These are phyloP conservation scores for Aradus depressus DNA, from an alignment of 2,888 invertebrate genomes.

Conservation along the genomic window DNA sequence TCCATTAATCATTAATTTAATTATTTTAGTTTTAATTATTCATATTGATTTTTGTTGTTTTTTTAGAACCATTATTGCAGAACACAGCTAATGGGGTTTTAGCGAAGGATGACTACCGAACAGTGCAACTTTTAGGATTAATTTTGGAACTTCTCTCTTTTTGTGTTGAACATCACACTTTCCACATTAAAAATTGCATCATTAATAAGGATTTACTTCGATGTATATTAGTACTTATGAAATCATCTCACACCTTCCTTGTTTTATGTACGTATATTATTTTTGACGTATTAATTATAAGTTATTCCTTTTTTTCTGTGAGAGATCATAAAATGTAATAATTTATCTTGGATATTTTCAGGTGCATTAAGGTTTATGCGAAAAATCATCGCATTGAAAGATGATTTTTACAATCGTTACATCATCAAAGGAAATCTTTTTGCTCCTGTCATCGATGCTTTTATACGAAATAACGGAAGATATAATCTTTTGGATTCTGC, in stretches of 20 bases:
- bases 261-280: constrained; percentile 57
- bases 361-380: constrained; percentile 93
- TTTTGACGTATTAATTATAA: neutral
- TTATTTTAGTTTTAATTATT: neutral
- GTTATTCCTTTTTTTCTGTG: neutral
- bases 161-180: constrained; percentile 98
- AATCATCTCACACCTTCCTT: constrained; percentile 93
- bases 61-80: constrained; percentile 75
- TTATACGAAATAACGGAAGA: constrained; percentile 90
- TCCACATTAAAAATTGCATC: constrained; percentile 96
- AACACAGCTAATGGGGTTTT: constrained; percentile 86
- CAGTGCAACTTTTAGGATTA: constrained; percentile 87
- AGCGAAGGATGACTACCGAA: constrained; percentile 88
- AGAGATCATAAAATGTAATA: neutral
- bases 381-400: constrained; percentile 92
- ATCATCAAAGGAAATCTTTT: constrained; percentile 90
- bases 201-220: constrained; percentile 92
- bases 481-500: constrained; percentile 99
- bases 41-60: constrained; percentile 16
- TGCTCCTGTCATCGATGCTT: constrained; percentile 91
- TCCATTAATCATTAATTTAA: neutral
- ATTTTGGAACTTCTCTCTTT: constrained; percentile 93
- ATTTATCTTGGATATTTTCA: constrained; percentile 32
- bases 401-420: constrained; percentile 96
- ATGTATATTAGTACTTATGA: constrained; percentile 90